Evolutionary conservation across 2,888 invertebrate genomes (phyloP).

Genomic region (Lamellibrachia satsuma): DNA sequence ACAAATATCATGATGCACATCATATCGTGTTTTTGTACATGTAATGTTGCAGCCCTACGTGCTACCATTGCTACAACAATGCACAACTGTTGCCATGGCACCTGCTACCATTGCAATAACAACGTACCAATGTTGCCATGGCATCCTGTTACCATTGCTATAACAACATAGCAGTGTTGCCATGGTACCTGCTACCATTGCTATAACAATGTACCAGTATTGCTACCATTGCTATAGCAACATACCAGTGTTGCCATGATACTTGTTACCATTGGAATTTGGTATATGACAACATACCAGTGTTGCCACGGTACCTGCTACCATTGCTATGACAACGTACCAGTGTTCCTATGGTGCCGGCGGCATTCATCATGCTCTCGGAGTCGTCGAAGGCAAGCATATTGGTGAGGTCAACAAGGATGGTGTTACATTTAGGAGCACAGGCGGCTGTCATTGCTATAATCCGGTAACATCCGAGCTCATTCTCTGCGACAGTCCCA

Average conservation of each 20-base stretch:
- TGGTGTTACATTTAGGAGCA: constrained; percentile 30
- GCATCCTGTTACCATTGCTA: constrained; percentile 47
- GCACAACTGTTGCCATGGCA: not conserved
- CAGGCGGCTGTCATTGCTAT: constrained; percentile 50
- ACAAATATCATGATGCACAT: too few relatives aligned
- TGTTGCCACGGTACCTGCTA: not conserved
- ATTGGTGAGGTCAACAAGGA: constrained; percentile 57
- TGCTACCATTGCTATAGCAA: too few relatives aligned
- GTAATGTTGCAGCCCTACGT: too few relatives aligned
- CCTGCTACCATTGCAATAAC: too few relatives aligned
- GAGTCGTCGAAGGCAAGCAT: constrained; percentile 63
- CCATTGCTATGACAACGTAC: constrained; percentile 40
- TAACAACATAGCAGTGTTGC: too few relatives aligned
- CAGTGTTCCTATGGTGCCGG: constrained; percentile 65
- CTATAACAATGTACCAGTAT: not conserved
- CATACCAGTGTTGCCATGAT: too few relatives aligned
- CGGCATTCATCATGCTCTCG: constrained; percentile 66
- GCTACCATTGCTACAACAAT: too few relatives aligned
- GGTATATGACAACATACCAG: too few relatives aligned
- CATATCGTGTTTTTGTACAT: too few relatives aligned
- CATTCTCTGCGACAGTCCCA: constrained; percentile 64
- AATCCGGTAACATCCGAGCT: constrained; percentile 59
- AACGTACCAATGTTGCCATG: constrained; percentile 61
- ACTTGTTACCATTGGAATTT: too few relatives aligned
- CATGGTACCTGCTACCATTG: too few relatives aligned